These are phyloP conservation scores for Meloe dianella DNA, from an alignment of 2,888 invertebrate genomes.

Conservation along the genomic window DNA sequence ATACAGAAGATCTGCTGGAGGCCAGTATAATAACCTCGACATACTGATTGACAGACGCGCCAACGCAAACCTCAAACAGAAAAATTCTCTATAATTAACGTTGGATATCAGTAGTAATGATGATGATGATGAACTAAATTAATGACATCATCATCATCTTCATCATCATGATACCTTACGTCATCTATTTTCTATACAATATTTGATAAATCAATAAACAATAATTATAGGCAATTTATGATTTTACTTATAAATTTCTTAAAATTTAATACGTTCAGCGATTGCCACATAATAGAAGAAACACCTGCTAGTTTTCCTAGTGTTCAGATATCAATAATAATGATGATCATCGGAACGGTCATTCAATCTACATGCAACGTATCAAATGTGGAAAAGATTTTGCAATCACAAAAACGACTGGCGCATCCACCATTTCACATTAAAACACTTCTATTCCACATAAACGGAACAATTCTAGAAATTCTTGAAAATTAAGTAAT, in stretches of 20 bases:
- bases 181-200: neutral
- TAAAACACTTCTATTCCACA: too few relatives aligned
- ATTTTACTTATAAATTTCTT: neutral
- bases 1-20: neutral
- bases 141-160: neutral
- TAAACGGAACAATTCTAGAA: too few relatives aligned
- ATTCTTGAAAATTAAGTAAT: too few relatives aligned
- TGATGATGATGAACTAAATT: neutral
- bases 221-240: neutral
- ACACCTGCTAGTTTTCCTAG: neutral
- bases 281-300: neutral
- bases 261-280: neutral
- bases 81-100: neutral
- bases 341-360: too few relatives aligned
- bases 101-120: neutral
- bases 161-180: neutral
- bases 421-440: too few relatives aligned
- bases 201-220: neutral
- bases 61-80: neutral
- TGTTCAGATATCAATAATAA: neutral
- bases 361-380: too few relatives aligned
- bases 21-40: slow-evolving; percentile 1
- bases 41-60: neutral
- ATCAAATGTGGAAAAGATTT: too few relatives aligned
- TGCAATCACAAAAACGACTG: too few relatives aligned